Percentiles rank a stretch among this genome's conserved stretches.
Conservation (phyloP, 2,888 invertebrate genomes). For the Ormyrus rosae region DNA sequence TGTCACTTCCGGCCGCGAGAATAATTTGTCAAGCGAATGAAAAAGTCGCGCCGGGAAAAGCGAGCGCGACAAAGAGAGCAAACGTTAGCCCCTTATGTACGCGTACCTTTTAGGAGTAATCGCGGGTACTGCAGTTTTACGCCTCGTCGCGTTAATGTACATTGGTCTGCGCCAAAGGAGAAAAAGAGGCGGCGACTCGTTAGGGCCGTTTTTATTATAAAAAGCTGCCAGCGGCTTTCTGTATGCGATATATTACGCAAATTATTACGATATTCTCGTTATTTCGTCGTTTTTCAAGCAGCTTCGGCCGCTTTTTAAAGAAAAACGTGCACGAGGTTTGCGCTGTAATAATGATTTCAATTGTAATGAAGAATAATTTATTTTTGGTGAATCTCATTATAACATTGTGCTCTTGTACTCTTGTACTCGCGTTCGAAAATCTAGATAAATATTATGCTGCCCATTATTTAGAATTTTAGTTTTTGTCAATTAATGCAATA, state of each 20-base stretch:
- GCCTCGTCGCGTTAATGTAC: conserved; percentile 32
- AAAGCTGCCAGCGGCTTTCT: background rate
- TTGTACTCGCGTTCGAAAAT: no score
- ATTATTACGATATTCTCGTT: background rate
- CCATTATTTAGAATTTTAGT: no score
- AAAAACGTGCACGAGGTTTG: background rate
- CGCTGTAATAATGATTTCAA: no score
- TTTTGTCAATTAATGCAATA: no score
- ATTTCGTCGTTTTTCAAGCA: no score
- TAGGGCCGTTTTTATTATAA: conserved; percentile 22
- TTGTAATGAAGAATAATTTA: no score
- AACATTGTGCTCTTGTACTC: no score
- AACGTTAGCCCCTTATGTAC: conserved; percentile 17
- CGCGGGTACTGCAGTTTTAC: conserved; percentile 35
- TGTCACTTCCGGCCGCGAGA: conserved; percentile 26
- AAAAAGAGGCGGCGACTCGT: conserved; percentile 17
- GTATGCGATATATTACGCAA: conserved; percentile 2
- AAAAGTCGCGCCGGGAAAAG: conserved; percentile 24
- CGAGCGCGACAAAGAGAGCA: conserved; percentile 12
- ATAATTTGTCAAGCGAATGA: conserved; percentile 48
- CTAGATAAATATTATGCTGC: no score
- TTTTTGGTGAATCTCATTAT: no score
- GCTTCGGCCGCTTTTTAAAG: background rate
- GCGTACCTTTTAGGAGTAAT: conserved; percentile 22
- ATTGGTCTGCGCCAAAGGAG: conserved; percentile 13